Conservation (phyloP, 2,888 invertebrate genomes). For the Vesta saturnalis region DNA sequence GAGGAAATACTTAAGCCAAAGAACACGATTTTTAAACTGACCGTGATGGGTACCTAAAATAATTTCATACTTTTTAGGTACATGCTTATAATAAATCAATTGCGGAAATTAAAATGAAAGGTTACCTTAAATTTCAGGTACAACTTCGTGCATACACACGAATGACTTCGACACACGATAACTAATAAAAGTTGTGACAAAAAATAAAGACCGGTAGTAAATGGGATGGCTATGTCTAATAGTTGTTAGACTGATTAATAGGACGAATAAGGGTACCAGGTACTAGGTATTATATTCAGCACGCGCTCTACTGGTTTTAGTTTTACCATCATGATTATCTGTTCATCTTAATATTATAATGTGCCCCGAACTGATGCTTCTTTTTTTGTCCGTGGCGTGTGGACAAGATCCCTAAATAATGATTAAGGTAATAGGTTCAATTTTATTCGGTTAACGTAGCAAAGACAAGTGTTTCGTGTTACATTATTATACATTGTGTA, state of each 20-base stretch:
- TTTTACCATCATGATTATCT: constrained; percentile 50
- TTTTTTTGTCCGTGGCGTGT: constrained; percentile 39
- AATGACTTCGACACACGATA: constrained; percentile 1
- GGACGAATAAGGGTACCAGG: constrained; percentile 47
- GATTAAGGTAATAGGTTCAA: constrained; percentile 1
- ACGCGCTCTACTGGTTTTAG: constrained; percentile 54
- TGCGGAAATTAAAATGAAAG: background rate
- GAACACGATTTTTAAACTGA: background rate
- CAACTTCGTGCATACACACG: background rate
- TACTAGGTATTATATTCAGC: constrained; percentile 49
- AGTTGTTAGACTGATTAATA: constrained; percentile 49
- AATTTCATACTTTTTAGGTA: background rate
- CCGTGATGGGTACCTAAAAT: background rate
- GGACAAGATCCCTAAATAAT: constrained; percentile 15
- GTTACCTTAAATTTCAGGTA: background rate
- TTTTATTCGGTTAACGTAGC: background rate
- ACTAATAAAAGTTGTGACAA: background rate
- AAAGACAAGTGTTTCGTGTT: no score
- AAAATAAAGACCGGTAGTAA: constrained; percentile 22
- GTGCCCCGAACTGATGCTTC: constrained; percentile 41
- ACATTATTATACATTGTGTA: no score
- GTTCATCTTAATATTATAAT: constrained; percentile 51
- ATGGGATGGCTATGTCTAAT: constrained; percentile 22
- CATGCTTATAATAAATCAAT: background rate
- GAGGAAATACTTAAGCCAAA: constrained; percentile 11